Percentiles rank a stretch among this genome's conserved stretches.
Conservation (phyloP, 2,888 invertebrate genomes). For the Drosophila lacicola region DNA sequence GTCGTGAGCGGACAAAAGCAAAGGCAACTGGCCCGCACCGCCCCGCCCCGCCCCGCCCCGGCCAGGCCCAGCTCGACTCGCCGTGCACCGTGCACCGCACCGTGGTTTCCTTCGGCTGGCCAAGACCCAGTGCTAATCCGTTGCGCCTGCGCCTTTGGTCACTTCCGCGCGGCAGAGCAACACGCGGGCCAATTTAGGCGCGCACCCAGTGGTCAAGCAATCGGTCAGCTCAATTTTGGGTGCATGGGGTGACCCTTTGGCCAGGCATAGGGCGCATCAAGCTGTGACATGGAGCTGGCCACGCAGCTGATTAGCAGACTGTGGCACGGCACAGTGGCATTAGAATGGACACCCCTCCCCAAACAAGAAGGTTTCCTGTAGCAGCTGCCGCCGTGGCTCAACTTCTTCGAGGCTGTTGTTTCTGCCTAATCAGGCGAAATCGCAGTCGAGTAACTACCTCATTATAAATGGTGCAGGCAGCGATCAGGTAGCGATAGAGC, state of each 20-base stretch:
- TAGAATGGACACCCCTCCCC: conserved; percentile 6
- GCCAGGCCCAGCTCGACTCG: background rate
- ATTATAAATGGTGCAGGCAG: conserved; percentile 32
- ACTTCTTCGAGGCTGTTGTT: background rate
- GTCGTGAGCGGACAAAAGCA: conserved; percentile 63
- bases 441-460: conserved; percentile 36
- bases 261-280: background rate
- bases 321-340: conserved; percentile 3
- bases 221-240: conserved; percentile 28
- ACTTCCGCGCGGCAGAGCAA: conserved; percentile 67
- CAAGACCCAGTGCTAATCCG: conserved; percentile 44
- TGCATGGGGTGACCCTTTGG: conserved; percentile 8
- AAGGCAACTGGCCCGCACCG: background rate
- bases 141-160: conserved; percentile 71
- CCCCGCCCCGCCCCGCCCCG: background rate
- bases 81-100: background rate
- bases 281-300: conserved; percentile 49
- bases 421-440: conserved; percentile 37
- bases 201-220: conserved; percentile 71
- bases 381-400: conserved; percentile 31
- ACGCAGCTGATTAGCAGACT: conserved; percentile 43
- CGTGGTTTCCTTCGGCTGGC: conserved; percentile 3
- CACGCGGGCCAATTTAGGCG: conserved; percentile 64
- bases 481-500: conserved; percentile 45
- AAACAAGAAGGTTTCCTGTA: background rate